Conservation (phyloP, 1,140 invertebrate genomes). For the Copidosoma floridanum region DNA sequence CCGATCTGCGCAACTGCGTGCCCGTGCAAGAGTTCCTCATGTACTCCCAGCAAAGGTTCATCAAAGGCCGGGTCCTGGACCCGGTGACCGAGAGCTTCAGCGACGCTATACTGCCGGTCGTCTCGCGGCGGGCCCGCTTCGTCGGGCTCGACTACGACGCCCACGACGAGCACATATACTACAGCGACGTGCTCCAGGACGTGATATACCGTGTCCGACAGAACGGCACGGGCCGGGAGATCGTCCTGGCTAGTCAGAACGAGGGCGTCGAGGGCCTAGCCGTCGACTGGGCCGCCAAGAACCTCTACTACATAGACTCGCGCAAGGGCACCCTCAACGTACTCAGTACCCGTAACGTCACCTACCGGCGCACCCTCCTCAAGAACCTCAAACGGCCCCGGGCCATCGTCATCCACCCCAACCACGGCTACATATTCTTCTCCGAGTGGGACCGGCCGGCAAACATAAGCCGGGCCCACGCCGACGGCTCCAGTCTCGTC, state of each 20-base stretch:
- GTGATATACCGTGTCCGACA: constrained; percentile 88
- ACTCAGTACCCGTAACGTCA: constrained; percentile 81
- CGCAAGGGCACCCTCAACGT: constrained; percentile 94
- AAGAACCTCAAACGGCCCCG: constrained; percentile 88
- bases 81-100: constrained; percentile 87
- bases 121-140: constrained; percentile 87
- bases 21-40: constrained; percentile 89
- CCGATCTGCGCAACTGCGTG: constrained; percentile 80
- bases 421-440: constrained; percentile 90
- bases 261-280: constrained; percentile 96
- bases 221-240: constrained; percentile 86
- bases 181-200: constrained; percentile 95
- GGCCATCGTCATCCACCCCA: constrained; percentile 95
- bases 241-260: constrained; percentile 92
- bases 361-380: constrained; percentile 78
- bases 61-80: constrained; percentile 90
- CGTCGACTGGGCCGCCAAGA: constrained; percentile 96
- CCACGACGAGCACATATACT: constrained; percentile 89
- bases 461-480: constrained; percentile 87
- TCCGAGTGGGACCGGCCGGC: constrained; percentile 96
- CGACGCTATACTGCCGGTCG: constrained; percentile 90
- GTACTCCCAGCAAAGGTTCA: constrained; percentile 96
- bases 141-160: constrained; percentile 97
- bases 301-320: constrained; percentile 97
- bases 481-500: constrained; percentile 81